Base-by-base conservation (phyloP, 2,113 vertebrate species). In the Rhea pennata region DNA sequence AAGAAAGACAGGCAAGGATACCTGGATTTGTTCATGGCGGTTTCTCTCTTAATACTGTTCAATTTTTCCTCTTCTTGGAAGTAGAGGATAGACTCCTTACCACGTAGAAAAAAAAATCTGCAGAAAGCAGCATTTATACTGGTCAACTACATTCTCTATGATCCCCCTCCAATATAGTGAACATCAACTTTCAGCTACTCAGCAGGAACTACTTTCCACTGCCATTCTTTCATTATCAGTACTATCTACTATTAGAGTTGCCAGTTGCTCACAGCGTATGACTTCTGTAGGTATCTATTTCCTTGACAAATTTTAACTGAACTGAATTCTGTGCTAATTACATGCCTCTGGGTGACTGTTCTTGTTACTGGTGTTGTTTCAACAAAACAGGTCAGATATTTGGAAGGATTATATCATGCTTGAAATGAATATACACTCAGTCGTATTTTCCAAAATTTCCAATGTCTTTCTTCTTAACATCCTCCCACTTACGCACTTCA, bases 261-360 rank as follows among this genome's bases (percentile, higher is more conserved):
- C 73, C 90, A 46, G 39, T 69, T 85, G 61, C 3, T 71, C 54
- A 67, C 40, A 89, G 21, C 39, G 54, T 0, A 66, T 19, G 19
- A 71, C n/a, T 89, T 67, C 54, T 17, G 50, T 33, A 87, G 87
- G 53, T 80, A 85, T 64, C 66, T 53, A 64, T 40, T 90, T 87
- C 80, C 88, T 92, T 93, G 91, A 87, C 96, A 96, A 72, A 80
- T 74, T 76, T 80, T 75, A 92, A 61, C 61, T 50, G 64, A 67
- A 69, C 51, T 81, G 67, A 90, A 93, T 94, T 80, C 78, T 91
- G 75, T 90, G 72, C 75, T 94, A 95, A 93, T 95, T 90, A 93
- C 72, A 73, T 88, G 86, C 93, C 88, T 84, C 76, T 29, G n/a
- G 87, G 87, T 76, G 40, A 83, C 23, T 66, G 72, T 42, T 80